Percentiles rank a stretch among this genome's conserved stretches.
phyloP scores from a whole-genome alignment of 2,888 invertebrate genomes.

The Drosophila ustulata region DNA sequence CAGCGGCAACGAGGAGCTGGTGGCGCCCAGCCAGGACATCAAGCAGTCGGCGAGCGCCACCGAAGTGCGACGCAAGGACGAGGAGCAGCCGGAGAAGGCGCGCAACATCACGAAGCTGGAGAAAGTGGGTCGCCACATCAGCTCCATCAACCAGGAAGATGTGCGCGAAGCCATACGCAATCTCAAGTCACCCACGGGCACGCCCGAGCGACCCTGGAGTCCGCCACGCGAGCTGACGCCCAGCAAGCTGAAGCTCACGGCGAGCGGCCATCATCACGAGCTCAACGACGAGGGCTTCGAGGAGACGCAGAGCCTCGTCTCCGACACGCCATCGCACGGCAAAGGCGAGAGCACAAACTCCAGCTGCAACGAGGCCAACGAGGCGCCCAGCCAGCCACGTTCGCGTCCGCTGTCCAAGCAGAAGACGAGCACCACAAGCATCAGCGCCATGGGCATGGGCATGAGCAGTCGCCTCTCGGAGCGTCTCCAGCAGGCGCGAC shows the following conservation, averaged over 20 bases:
- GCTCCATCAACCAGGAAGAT: constrained; percentile 90
- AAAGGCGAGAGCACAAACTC: constrained; percentile 87
- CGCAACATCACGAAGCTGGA: constrained; percentile 82
- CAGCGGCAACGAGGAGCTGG: constrained; percentile 87
- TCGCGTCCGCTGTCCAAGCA: constrained; percentile 62
- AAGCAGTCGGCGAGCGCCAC: constrained; percentile 66
- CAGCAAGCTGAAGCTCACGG: constrained; percentile 69
- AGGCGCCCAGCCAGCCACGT: constrained; percentile 80
- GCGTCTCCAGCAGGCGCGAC: constrained; percentile 69
- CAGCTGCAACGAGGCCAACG: constrained; percentile 89
- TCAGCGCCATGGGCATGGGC: constrained; percentile 53
- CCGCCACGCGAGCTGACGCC: constrained; percentile 83
- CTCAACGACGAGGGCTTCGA: constrained; percentile 95
- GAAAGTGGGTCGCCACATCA: constrained; percentile 88
- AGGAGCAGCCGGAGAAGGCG: constrained; percentile 83
- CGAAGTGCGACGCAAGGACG: constrained; percentile 55
- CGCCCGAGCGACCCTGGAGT: constrained; percentile 88
- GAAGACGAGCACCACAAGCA: constrained; percentile 61
- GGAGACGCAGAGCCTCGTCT: constrained; percentile 94
- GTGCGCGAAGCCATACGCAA: constrained; percentile 89
- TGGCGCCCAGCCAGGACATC: constrained; percentile 82
- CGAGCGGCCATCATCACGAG: constrained; percentile 86
- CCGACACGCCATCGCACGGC: constrained; percentile 94
- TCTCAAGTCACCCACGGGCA: constrained; percentile 88
- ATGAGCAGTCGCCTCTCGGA: constrained; percentile 66